phyloP scores from a whole-genome alignment of 2,797 vertebrate genomes.

The Numenius phaeopus region DNA sequence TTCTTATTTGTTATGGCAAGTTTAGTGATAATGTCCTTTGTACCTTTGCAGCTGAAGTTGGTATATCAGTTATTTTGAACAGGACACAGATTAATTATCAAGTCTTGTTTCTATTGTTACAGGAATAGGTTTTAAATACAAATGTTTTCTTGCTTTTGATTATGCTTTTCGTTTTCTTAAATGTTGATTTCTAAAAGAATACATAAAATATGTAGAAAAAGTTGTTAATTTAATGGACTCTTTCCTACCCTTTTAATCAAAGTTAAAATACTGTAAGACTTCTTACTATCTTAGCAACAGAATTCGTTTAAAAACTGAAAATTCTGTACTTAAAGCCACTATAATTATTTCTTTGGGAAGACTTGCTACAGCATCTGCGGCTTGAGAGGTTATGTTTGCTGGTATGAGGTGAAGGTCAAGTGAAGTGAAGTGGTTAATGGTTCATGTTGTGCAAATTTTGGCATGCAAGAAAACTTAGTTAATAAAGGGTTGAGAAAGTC shows the following conservation, averaged over 20 bases:
- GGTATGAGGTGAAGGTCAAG: background rate
- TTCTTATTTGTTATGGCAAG: rapidly evolving
- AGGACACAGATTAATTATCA: background rate
- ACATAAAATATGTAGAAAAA: background rate
- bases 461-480: background rate
- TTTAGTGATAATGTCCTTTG: background rate
- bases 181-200: background rate
- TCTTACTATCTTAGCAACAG: background rate
- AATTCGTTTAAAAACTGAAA: background rate
- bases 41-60: background rate
- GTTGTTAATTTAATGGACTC: background rate
- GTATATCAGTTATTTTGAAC: background rate
- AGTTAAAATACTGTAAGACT: background rate
- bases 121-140: background rate
- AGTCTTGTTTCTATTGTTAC: background rate
- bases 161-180: background rate
- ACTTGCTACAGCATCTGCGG: background rate
- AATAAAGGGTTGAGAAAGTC: background rate
- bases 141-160: background rate
- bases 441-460: background rate
- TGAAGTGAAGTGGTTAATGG: background rate
- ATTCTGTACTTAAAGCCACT: background rate
- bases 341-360: background rate
- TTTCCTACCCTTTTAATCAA: background rate
- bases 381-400: background rate